These are phyloP conservation scores for Thereva unica DNA, from an alignment of 2,888 invertebrate genomes.

Conservation along the genomic window DNA sequence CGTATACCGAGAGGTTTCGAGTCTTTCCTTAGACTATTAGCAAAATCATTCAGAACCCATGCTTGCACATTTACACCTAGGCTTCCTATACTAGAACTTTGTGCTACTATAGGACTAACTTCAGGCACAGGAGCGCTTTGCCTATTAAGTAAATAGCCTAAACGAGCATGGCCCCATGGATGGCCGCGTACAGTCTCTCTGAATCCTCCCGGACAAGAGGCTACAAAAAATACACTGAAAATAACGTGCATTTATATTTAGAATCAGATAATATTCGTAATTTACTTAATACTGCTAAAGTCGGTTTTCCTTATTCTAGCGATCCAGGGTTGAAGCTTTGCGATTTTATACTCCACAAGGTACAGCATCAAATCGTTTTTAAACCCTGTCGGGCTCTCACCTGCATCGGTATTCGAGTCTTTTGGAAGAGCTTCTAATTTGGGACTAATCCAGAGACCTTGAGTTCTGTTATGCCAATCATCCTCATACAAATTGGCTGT, in stretches of 20 bases:
- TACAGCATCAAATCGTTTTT: constrained; percentile 78
- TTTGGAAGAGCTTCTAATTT: constrained; percentile 68
- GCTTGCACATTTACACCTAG: constrained; percentile 70
- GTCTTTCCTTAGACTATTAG: constrained; percentile 65
- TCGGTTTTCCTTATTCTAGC: constrained; percentile 76
- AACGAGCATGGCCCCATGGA: constrained; percentile 67
- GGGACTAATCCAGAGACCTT: constrained; percentile 94
- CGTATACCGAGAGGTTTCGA: constrained; percentile 61
- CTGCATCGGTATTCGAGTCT: constrained; percentile 61
- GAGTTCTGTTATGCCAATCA: constrained; percentile 94
- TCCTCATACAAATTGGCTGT: constrained; percentile 90
- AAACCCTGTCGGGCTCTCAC: constrained; percentile 85
- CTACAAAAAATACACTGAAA: constrained; percentile 79
- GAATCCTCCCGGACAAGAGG: constrained; percentile 84
- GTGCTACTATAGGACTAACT: constrained; percentile 76
- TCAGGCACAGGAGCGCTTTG: constrained; percentile 65
- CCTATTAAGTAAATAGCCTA: constrained; percentile 67
- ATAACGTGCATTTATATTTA: constrained; percentile 12
- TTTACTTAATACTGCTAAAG: constrained; percentile 77
- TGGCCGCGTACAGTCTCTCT: constrained; percentile 60
- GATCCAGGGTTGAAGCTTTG: constrained; percentile 73
- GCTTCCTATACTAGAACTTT: constrained; percentile 90
- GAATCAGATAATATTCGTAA: constrained; percentile 16
- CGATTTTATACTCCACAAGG: constrained; percentile 71
- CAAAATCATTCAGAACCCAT: constrained; percentile 80